phyloP scores from a whole-genome alignment of 1,140 invertebrate genomes.

The Nylanderia fulva region DNA sequence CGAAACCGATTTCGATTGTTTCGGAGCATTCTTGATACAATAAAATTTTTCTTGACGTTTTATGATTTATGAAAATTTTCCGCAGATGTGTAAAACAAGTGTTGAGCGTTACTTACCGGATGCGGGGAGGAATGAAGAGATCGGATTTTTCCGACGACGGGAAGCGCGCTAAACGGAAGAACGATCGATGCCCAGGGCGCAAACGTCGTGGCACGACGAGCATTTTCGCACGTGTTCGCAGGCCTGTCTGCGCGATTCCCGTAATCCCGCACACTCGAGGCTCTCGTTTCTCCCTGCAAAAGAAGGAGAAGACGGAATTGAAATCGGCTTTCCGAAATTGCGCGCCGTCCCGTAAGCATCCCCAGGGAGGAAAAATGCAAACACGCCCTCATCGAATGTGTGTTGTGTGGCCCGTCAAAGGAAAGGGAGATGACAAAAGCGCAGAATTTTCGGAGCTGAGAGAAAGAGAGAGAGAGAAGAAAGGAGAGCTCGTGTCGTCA shows the following conservation, averaged over 20 bases:
- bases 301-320: constrained; percentile 82
- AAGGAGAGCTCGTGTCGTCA: constrained; percentile 64
- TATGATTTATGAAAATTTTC: no score
- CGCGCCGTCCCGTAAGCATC: constrained; percentile 70
- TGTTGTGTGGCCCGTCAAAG: constrained; percentile 56
- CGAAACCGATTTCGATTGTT: no score
- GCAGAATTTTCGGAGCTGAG: constrained; percentile 15
- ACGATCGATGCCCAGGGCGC: constrained; percentile 67
- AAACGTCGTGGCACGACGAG: constrained; percentile 70
- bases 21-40: background rate
- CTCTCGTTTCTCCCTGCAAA: constrained; percentile 79
- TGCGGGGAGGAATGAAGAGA: constrained; percentile 2
- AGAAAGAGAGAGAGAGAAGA: no score
- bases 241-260: constrained; percentile 71
- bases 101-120: constrained; percentile 48
- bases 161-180: constrained; percentile 32
- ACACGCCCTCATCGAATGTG: constrained; percentile 74
- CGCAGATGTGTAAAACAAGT: no score
- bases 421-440: constrained; percentile 67
- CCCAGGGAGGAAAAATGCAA: constrained; percentile 83
- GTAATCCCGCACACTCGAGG: constrained; percentile 79
- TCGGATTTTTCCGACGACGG: constrained; percentile 29
- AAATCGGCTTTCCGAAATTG: constrained; percentile 86
- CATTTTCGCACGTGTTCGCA: constrained; percentile 77
- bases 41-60: no score